Evolutionary conservation across 2,113 vertebrate genomes (phyloP), one percentile per base, ranked within the genome.

Genomic region (Oostethus manadensis): DNA sequence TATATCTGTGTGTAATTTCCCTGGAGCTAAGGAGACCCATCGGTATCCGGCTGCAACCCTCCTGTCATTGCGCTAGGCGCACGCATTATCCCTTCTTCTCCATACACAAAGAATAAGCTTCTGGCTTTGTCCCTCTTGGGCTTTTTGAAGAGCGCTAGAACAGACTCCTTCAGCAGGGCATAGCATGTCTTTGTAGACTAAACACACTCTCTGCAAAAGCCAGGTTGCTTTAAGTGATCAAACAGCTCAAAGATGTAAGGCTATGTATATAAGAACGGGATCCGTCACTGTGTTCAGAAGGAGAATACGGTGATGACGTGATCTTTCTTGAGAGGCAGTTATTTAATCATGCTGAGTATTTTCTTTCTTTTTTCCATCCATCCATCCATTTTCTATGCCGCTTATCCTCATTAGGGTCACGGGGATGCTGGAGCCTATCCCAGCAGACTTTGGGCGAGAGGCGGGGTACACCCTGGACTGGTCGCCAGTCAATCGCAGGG

Each of bases 141-240:
- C 50, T 74, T 79, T 84, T 84, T 78, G 72, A 82, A 70, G 78
- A 78, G 64, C 76, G 70, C 56, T 66, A 75, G 74, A 84, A 68
- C 62, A 73, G 76, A 83, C 78, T 77, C 80, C 57, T 67, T 64
- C 46, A 68, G 49, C 38, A 63, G 71, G 81, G 61, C 68, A 64
- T 56, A 70, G 56, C 58, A 64, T 62, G 70, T 76, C 76, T 62
- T 50, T 51, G 53, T 70, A 78, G 77, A 77, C 81, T 66, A 73
- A 72, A 74, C 65, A 80, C 66, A 62, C 55, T 60, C 62, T 48
- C 68, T 49, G 49, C 73, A 67, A 63, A 75, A 80, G 73, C 75
- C 71, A 45, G 64, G 50, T 78, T 75, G 54, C 62, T 81, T 82
- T 77, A 70, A 58, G 51, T 75, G 72, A 82, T 81, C 79, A 82